These are phyloP conservation scores for Solen grandis DNA, from an alignment of 1,140 invertebrate species.

Conservation along the genomic window DNA sequence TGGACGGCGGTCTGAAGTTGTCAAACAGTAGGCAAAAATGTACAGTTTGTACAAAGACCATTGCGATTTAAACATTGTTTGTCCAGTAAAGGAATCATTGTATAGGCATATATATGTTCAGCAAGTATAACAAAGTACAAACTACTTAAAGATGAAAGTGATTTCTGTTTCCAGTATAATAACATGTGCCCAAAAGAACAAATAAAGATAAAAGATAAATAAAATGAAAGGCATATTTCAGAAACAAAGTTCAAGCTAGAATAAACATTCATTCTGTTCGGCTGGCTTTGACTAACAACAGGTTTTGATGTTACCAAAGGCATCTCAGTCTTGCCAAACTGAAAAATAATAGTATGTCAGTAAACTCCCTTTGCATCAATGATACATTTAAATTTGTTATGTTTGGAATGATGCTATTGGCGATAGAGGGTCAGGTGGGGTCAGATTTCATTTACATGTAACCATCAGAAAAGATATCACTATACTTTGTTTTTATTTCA, in stretches of 20 bases:
- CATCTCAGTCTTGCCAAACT: conserved; percentile 2
- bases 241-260: too few species aligned
- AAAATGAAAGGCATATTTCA: conserved; percentile 12
- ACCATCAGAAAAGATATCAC: background rate
- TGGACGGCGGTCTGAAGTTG: conserved; percentile 1
- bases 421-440: background rate
- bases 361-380: conserved; percentile 2
- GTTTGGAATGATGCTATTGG: conserved; percentile 35
- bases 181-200: conserved; percentile 1
- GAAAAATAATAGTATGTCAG: conserved; percentile 24
- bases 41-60: conserved; percentile 3
- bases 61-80: too few species aligned
- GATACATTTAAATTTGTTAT: conserved; percentile 3
- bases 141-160: conserved; percentile 31
- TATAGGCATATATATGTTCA: conserved; percentile 12
- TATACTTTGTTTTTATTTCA: background rate
- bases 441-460: background rate
- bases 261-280: background rate
- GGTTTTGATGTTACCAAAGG: conserved; percentile 35
- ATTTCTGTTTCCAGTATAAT: conserved; percentile 4
- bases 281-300: conserved; percentile 41
- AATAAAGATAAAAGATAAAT: background rate
- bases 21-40: too few species aligned
- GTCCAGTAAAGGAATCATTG: background rate
- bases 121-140: conserved; percentile 8